Base-by-base conservation (phyloP, 2,113 vertebrate genomes). In the Aix galericulata region DNA sequence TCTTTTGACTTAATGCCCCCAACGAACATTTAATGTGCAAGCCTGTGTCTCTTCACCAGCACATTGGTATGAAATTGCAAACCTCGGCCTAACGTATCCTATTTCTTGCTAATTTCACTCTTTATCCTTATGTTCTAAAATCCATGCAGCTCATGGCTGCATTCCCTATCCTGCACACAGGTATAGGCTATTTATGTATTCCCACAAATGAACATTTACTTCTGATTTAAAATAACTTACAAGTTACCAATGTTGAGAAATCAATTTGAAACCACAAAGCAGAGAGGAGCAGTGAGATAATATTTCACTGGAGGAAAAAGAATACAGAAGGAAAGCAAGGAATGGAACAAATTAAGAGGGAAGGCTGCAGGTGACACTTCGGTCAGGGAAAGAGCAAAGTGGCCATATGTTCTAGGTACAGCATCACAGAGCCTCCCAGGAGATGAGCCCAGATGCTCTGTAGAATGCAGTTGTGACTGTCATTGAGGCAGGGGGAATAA, bases 381-480 rank as follows among this genome's bases (percentile, higher is more conserved):
- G 66, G 18, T 74, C 53, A 60, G 79, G 42, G 42, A 64, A 92
- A 78, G 77, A 7, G 2, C 25, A 5, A 60, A 93, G 83, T 42
- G 20, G 44, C 80, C 83, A 38, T 84, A 58, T 82, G 88, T 79
- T 88, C 60, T 78, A 68, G 90, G 71, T 84, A 58, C 86, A 84
- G 26, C 12, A 53, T 40, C 32, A 50, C 53, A 50, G 50, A 48
- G 60, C 94, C 27, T 94, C 86, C 58, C 63, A 55, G 74, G 86
- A 95, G 83, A 73, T 62, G 60, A 90, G 52, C 42, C 69, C 91
- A 94, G 69, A 82, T 94, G 83, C 62, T 66, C 6, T 9, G 52
- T 18, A 53, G 44, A 75, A 64, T 68, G 34, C 32, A 72, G 42
- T 80, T 64, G 63, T 64, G 60, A 75, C 78, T 90, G 79, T 79